Conservation (phyloP, 2,113 vertebrate genomes). For the Uria lomvia region DNA sequence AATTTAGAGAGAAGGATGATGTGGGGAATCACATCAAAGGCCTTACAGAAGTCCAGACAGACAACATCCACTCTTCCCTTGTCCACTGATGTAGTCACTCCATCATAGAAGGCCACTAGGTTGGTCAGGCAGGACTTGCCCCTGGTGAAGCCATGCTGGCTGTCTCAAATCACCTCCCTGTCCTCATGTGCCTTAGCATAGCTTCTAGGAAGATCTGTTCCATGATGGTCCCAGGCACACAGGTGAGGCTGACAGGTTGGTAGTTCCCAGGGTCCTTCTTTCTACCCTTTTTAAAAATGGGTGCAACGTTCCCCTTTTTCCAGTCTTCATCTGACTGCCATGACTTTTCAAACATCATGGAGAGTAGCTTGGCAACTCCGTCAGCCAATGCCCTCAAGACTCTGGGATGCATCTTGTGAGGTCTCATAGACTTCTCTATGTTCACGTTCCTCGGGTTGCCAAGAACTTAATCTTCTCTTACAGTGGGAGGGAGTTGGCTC, state of each 20-base stretch:
- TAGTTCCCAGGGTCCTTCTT: background rate
- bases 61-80: background rate
- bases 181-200: background rate
- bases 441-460: no score
- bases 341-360: background rate
- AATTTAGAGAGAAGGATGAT: background rate
- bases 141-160: background rate
- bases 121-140: background rate
- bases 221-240: background rate
- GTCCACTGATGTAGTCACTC: background rate
- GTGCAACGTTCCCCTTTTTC: background rate
- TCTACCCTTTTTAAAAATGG: background rate
- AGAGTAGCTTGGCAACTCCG: background rate
- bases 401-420: background rate
- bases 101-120: background rate
- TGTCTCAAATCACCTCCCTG: background rate
- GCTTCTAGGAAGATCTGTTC: background rate
- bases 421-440: no score
- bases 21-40: background rate
- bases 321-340: background rate
- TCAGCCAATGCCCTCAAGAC: background rate
- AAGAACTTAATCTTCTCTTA: no score
- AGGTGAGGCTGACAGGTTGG: background rate
- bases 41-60: background rate
- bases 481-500: no score